Conservation (phyloP, 2,888 invertebrate species). For the Euspilapteryx auroguttella region DNA sequence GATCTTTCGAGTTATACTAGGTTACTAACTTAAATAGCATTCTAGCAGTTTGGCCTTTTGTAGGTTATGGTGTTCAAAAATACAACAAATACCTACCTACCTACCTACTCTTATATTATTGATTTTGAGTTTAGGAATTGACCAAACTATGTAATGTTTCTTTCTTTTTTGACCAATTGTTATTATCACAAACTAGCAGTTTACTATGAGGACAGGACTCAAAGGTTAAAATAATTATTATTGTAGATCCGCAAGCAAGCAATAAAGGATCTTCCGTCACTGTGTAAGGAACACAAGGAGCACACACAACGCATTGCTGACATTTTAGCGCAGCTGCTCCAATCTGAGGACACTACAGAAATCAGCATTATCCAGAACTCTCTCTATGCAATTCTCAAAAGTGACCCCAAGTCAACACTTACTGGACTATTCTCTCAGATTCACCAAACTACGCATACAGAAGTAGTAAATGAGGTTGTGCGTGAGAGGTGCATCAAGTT, state of each 20-base stretch:
- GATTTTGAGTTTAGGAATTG: too few species aligned
- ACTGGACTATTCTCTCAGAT: constrained; percentile 61
- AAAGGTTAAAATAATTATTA: too few species aligned
- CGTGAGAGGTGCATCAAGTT: constrained; percentile 89
- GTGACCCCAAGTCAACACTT: constrained; percentile 67
- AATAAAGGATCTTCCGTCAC: constrained; percentile 84
- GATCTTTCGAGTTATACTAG: too few species aligned
- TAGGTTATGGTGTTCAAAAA: too few species aligned
- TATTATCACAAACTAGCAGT: too few species aligned
- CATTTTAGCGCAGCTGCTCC: constrained; percentile 87
- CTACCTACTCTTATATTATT: too few species aligned
- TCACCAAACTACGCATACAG: constrained; percentile 45
- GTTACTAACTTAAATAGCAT: too few species aligned
- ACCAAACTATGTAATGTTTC: too few species aligned
- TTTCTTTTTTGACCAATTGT: too few species aligned
- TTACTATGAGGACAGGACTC: too few species aligned
- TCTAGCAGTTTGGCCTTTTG: too few species aligned
- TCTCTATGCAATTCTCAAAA: constrained; percentile 74
- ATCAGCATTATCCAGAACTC: constrained; percentile 83
- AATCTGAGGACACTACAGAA: constrained; percentile 84
- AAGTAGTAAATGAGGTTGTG: constrained; percentile 68
- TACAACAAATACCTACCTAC: too few species aligned
- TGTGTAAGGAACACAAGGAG: constrained; percentile 85
- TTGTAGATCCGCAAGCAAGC: constrained; percentile 90
- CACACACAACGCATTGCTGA: constrained; percentile 87